A percentile compares a stretch with the other conserved stretches of the same genome.
These are phyloP conservation scores for Spea multiplicata DNA, from an alignment of 2,113 vertebrate genomes.

Conservation along the genomic window DNA sequence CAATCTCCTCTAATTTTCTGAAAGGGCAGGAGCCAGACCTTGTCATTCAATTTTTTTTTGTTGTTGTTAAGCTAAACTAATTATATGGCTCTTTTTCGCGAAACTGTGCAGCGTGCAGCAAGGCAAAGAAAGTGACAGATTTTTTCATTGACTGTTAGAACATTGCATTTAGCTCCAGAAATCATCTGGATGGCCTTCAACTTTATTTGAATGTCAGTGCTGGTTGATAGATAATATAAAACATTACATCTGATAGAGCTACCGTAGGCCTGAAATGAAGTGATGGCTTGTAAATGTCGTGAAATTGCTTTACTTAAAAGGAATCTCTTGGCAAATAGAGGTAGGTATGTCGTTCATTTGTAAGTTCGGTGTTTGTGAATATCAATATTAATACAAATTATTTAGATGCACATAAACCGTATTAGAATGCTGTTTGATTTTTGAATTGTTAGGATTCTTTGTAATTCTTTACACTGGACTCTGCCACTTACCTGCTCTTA, in stretches of 20 bases:
- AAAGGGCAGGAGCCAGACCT: slow-evolving; percentile 92
- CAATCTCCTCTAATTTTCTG: slow-evolving; percentile 97
- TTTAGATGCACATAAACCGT: no score
- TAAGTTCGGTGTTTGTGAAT: no score
- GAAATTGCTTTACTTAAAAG: slow-evolving; percentile 5
- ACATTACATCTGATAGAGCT: slow-evolving; percentile 50
- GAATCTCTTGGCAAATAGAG: no score
- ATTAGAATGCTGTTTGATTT: no score
- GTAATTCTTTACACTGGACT: no score
- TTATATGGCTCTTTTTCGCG: slow-evolving; percentile 78
- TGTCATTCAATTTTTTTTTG: slow-evolving; percentile 88
- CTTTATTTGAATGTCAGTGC: slow-evolving; percentile 60
- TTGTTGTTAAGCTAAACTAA: slow-evolving; percentile 79
- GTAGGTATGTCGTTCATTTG: no score
- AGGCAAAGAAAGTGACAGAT: slow-evolving; percentile 70
- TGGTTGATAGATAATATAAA: slow-evolving; percentile 62
- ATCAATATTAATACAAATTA: no score
- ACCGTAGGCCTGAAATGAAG: slow-evolving; percentile 18
- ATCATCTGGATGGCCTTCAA: slow-evolving; percentile 57
- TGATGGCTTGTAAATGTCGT: slow-evolving; percentile 44
- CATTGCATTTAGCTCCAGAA: slow-evolving; percentile 64
- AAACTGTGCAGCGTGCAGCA: slow-evolving; percentile 64
- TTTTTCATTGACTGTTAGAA: slow-evolving; percentile 57
- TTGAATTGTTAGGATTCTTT: no score
- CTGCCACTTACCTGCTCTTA: no score